These are phyloP conservation scores for Phragmatobia fuliginosa DNA, from an alignment of 2,888 invertebrate genomes.

Conservation along the genomic window DNA sequence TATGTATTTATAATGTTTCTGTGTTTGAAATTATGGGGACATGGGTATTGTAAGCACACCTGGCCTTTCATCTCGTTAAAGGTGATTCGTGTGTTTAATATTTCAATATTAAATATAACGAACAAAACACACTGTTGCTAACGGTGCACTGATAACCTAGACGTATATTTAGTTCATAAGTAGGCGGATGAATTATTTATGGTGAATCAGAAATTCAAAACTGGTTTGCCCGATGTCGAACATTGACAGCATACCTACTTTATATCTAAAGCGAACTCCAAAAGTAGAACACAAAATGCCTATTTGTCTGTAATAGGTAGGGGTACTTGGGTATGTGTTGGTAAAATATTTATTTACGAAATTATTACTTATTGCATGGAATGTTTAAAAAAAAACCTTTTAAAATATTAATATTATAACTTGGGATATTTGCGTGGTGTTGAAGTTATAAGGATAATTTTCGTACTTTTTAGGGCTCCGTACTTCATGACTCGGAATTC, in stretches of 20 bases:
- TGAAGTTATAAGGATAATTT: too few relatives aligned
- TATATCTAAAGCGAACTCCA: constrained; percentile 40
- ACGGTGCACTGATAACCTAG: constrained; percentile 2
- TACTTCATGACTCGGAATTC: too few relatives aligned
- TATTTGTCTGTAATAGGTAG: constrained; percentile 25
- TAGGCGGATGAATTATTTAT: constrained; percentile 59
- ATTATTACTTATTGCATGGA: too few relatives aligned
- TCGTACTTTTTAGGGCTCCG: too few relatives aligned
- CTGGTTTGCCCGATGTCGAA: constrained; percentile 67
- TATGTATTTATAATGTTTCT: not conserved
- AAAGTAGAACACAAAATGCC: constrained; percentile 61
- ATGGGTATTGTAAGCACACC: not conserved
- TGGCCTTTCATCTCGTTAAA: not conserved
- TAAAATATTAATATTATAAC: too few relatives aligned
- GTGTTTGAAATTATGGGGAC: not conserved
- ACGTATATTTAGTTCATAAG: constrained; percentile 16
- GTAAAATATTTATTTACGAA: constrained; percentile 26
- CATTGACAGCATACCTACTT: constrained; percentile 48
- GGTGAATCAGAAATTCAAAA: constrained; percentile 72
- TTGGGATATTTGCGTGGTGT: too few relatives aligned
- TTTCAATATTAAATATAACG: not conserved
- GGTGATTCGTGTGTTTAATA: not conserved
- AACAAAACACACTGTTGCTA: not conserved
- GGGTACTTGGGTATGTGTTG: constrained; percentile 22
- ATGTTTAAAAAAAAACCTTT: too few relatives aligned